Evolutionary conservation across 92 coral and sea anemone genomes (phyloP), one percentile per base, ranked within the genome.

Genomic region (Porites cylindrica): DNA sequence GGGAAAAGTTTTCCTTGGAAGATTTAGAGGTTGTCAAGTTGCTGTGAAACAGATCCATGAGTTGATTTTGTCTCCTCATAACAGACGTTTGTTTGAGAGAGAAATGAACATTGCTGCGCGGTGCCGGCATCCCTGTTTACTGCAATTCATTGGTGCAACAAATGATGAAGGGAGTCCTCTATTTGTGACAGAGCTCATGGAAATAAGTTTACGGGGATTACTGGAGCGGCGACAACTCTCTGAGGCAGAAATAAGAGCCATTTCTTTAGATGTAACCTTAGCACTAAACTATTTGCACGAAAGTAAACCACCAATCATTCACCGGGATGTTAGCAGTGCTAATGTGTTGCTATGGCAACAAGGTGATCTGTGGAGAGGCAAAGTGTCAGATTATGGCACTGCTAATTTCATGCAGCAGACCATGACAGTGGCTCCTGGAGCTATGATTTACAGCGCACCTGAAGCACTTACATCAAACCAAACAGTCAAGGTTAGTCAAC

Each of bases 321-420:
- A 96, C 54, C 92, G 98, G 18, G 98, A 96, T 66, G 88, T 96
- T 66, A 96, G 98, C 85, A 93, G 96, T 70, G 93, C 98, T 0
- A 96, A 96, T 78, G 98, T 96, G 85, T 82, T 94, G 88, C 93
- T 96, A 38, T 93, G 96, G 98, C 71, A 68, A 90, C 94, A 91
- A 16, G 90, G 90, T 52, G 85, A 90, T 51, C 81, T 71, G 9
- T 96, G 96, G 95, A 76, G 93, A 50, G 98, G 91, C 19, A 96
- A 96, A 86, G 91, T 96, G 18, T 96, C 98, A 51, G 98, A 96
- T 73, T 93, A 96, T 52, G 98, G 98, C 53, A 92, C 98, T 5
- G 98, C 96, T 8, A 96, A 91, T 54, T 91, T 96, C 82, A 79
- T 96, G 90, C 94, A 89, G 14, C 92, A 93, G 78, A 85, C 91